Percentiles rank a stretch among this genome's conserved stretches.
Conservation (phyloP, 2,797 vertebrate species). For the Podarcis lilfordi region DNA sequence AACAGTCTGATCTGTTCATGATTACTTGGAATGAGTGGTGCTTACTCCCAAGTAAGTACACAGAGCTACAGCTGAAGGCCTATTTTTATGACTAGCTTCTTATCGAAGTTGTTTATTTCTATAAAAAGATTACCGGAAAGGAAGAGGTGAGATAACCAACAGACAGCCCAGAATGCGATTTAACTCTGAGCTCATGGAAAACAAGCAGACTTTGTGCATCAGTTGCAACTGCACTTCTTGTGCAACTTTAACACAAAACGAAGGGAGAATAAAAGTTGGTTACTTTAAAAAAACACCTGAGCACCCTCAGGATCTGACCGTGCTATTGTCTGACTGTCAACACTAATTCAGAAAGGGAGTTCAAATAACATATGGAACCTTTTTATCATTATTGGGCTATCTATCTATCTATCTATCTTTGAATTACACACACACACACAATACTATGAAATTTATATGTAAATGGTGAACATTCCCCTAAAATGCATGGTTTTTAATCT, state of each 20-base stretch:
- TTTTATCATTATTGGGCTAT: background rate
- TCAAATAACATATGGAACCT: background rate
- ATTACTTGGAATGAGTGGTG: background rate
- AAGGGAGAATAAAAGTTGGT: background rate
- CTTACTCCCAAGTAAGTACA: background rate
- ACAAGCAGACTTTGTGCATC: background rate
- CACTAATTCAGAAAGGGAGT: background rate
- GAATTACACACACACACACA: background rate
- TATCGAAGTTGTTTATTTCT: constrained; percentile 29
- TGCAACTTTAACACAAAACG: constrained; percentile 19
- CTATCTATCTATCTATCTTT: too few relatives aligned
- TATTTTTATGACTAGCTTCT: constrained; percentile 7
- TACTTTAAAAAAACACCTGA: background rate
- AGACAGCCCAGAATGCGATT: background rate
- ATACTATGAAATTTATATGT: too few relatives aligned
- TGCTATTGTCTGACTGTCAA: background rate
- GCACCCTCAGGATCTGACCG: background rate
- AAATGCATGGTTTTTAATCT: too few relatives aligned
- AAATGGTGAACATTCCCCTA: too few relatives aligned
- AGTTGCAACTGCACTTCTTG: background rate
- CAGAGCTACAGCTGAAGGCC: constrained; percentile 7
- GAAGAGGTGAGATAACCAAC: constrained; percentile 22
- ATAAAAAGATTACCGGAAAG: constrained; percentile 25
- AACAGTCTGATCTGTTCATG: background rate
- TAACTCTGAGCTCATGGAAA: constrained; percentile 29